Evolutionary conservation across 2,888 invertebrate species (phyloP), one percentile per base, ranked within the genome.

Genomic region (Kuschelorhynchus macadamiae): DNA sequence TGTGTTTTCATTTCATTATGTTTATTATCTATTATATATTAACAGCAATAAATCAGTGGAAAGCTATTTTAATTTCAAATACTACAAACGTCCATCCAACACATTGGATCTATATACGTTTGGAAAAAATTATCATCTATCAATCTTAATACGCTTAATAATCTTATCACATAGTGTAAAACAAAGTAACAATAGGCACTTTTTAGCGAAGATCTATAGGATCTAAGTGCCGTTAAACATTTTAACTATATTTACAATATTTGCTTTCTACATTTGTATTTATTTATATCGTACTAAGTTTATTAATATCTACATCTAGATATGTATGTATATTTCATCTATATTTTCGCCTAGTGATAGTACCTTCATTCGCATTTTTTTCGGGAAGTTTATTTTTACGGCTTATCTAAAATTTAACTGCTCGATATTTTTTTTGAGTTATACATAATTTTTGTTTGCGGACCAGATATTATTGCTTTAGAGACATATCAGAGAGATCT

Each of bases 171-270:
- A 80, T 80, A 78, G 78, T 78, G 77, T 80, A 80, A 79, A 81
- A 78, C 74, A 79, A 81, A 81, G 77, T 76, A 81, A 81, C 78
- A 79, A 74, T 78, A 81, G 81, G 81, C 81, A 81, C 81, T 81
- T 81, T n/a, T 78, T 70, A 80, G 77, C 79, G 76, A 75, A 76
- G 79, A 79, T 74, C 75, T 71, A 57, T 53, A 46, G 72, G 74
- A 74, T 76, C 75, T 73, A 77, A 79, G 81, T 81, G 81, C 81
- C 81, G 41, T 61, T 16, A 78, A 80, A 80, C 73, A 75, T 78
- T 71, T 79, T 77, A 77, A 78, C 78, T 75, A 76, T 76, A 73
- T 77, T 76, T 79, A 79, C 77, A 77, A 71, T 75, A 67, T 64
- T 56, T 73, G 73, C 71, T 72, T 70, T 67, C 63, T 69, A 65